Percentiles rank a stretch among this genome's conserved stretches.
Evolutionary conservation across 2,113 vertebrate species (phyloP).

Genomic region (Numida meleagris): DNA sequence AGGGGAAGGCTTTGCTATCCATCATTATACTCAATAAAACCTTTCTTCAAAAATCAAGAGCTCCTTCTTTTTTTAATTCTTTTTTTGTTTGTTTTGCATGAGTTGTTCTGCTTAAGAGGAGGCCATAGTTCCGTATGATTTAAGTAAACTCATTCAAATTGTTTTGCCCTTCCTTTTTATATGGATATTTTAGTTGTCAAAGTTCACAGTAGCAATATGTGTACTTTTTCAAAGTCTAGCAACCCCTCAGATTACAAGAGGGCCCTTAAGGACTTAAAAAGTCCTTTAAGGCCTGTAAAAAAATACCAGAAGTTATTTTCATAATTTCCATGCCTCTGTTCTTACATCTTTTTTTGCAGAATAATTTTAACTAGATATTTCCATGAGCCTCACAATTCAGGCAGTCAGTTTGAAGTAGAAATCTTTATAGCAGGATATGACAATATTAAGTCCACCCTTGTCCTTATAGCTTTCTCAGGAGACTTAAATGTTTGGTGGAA

Average conservation of each 20-base stretch:
- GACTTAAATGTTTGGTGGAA: background rate
- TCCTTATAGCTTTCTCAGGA: background rate
- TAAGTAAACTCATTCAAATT: background rate
- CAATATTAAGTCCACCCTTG: background rate
- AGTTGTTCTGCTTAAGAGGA: background rate
- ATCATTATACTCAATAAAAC: background rate
- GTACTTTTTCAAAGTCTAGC: background rate
- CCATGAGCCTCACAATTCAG: background rate
- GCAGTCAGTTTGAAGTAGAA: background rate
- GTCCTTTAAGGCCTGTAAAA: background rate
- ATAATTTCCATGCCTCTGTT: background rate
- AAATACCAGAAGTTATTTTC: background rate
- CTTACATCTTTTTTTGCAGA: background rate
- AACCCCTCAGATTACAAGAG: background rate
- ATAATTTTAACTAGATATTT: background rate
- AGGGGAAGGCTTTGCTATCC: background rate
- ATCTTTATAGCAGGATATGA: background rate
- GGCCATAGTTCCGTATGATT: background rate
- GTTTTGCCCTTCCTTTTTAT: background rate
- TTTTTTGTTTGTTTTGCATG: background rate
- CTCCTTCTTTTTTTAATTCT: background rate
- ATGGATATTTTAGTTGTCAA: background rate
- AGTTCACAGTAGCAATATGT: background rate
- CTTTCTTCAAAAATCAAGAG: background rate
- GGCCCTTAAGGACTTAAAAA: background rate